These are phyloP conservation scores for Troilus luridus DNA, from an alignment of 2,888 invertebrate species.

Conservation along the genomic window DNA sequence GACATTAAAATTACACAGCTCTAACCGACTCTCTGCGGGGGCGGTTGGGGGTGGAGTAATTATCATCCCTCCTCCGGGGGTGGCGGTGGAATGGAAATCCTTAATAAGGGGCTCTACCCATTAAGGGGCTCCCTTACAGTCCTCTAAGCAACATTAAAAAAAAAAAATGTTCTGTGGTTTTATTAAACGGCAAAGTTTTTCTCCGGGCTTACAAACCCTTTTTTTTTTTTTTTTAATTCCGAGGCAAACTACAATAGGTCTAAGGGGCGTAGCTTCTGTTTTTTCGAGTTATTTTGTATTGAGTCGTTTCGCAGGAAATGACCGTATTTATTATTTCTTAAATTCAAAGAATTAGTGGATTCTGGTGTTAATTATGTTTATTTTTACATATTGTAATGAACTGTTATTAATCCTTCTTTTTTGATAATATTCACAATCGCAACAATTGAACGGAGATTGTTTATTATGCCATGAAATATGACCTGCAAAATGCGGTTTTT, in stretches of 20 bases:
- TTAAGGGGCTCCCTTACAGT: constrained; percentile 11
- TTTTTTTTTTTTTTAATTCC: background rate
- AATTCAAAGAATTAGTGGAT: too few species aligned
- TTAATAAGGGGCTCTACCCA: constrained; percentile 50
- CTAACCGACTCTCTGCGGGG: background rate
- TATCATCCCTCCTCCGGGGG: background rate
- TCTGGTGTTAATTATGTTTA: too few species aligned
- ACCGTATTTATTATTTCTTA: background rate
- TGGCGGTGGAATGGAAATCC: constrained; percentile 40
- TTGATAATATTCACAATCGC: too few species aligned
- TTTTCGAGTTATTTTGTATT: background rate
- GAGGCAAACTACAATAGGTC: background rate
- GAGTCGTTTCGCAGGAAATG: too few species aligned
- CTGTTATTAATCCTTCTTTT: too few species aligned
- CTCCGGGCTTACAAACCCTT: background rate
- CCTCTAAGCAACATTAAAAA: background rate
- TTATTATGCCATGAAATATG: too few species aligned
- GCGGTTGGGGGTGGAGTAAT: constrained; percentile 37
- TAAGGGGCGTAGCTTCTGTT: background rate
- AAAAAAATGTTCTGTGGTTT: background rate
- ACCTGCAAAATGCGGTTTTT: too few species aligned
- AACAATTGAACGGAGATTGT: too few species aligned
- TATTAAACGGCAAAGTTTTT: background rate
- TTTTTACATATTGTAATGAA: too few species aligned
- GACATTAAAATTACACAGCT: constrained; percentile 55